Evolutionary conservation across 2,113 vertebrate species (phyloP), one percentile per base, ranked within the genome.

Genomic region (Oryzias woworae): DNA sequence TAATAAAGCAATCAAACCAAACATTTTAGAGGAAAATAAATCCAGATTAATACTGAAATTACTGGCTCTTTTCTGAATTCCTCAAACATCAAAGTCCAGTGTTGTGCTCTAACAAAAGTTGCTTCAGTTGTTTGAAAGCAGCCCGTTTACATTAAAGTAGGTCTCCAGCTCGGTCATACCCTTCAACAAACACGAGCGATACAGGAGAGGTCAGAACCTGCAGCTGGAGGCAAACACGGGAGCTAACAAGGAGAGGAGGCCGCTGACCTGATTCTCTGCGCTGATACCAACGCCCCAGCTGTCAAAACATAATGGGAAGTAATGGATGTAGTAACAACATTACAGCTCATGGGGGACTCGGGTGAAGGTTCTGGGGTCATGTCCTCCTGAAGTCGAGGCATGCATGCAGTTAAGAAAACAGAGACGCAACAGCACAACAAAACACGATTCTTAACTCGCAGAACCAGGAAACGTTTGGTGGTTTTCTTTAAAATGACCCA

Each of bases 301-400:
- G 74, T 83, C 83, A 72, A 20, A 26, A 44, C 47, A 66, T 85
- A 81, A 85, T 76, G 80, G 80, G 66, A 75, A 83, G 76, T 83
- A 83, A 85, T 78, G 85, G 69, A 66, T 14, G 41, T 31, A 44
- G 42, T 53, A 36, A 42, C 42, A 36, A 62, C 63, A 7, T 58
- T 14, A 53, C 20, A 6, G 71, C 61, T 66, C 58, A 1, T 22
- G 18, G 58, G 65, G 69, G 72, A 67, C 62, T 0, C 16, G 36
- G 68, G 61, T 69, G 68, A 62, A 73, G 61, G 77, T 75, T 62
- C 67, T 49, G 71, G 53, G 77, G 80, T 76, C 80, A 71, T 24
- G 45, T 42, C 63, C 58, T 62, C 60, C 36, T 3, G 10, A 12
- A 12, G 36, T 36, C 36, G 2, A 36, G 8, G 16, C 17, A 60